Conservation (phyloP, 2,113 vertebrate species). For the Embiotoca jacksoni region DNA sequence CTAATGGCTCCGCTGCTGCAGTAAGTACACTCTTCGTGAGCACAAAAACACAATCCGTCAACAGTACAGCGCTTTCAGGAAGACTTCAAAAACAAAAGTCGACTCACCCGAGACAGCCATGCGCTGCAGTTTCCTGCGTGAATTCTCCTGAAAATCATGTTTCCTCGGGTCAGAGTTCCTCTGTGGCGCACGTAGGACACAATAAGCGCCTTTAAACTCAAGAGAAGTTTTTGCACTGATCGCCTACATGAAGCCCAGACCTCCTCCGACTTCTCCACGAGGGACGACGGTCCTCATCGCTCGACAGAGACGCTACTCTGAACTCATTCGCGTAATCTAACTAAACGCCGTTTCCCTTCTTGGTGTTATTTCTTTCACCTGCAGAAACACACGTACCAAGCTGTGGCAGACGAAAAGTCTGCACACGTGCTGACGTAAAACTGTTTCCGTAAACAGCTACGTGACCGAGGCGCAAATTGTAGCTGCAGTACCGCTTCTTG, state of each 20-base stretch:
- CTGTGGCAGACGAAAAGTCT: not conserved
- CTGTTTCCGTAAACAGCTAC: constrained; percentile 69
- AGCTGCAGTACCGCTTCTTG: not conserved
- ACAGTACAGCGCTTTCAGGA: not conserved
- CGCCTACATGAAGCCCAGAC: constrained; percentile 31
- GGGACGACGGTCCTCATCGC: constrained; percentile 44
- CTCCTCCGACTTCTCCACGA: constrained; percentile 27
- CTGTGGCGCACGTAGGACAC: constrained; percentile 17
- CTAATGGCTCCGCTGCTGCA: not conserved
- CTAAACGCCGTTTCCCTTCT: no score
- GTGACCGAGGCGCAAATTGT: not conserved
- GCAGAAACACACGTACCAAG: constrained; percentile 43
- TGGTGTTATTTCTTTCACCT: no score
- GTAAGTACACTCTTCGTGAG: not conserved
- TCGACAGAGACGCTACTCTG: not conserved
- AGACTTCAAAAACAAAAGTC: not conserved
- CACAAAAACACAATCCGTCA: not conserved
- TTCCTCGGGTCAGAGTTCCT: constrained; percentile 9
- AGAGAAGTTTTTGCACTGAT: not conserved
- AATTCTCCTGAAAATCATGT: constrained; percentile 75
- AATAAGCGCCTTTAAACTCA: not conserved
- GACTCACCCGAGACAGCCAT: constrained; percentile 74
- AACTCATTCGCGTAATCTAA: not conserved
- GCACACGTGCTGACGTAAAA: constrained; percentile 70
- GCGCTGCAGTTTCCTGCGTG: constrained; percentile 53